Conservation (phyloP, 2,113 vertebrate genomes). For the Chitala chitala region DNA sequence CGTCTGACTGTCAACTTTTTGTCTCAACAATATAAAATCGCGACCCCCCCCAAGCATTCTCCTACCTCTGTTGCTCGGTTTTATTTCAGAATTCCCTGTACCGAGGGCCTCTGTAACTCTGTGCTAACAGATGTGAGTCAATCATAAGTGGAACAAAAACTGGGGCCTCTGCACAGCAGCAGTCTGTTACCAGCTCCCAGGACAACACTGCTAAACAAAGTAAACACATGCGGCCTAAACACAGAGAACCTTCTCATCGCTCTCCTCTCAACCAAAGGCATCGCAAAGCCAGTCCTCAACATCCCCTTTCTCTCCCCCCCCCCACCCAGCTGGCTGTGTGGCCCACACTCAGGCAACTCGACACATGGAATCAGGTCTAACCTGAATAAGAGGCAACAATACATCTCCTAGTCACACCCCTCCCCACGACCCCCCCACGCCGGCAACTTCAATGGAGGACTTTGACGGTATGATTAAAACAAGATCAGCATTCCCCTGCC, state of each 20-base stretch:
- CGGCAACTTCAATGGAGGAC: constrained; percentile 25
- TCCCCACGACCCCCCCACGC: not conserved
- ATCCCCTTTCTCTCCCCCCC: not conserved
- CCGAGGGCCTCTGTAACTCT: constrained; percentile 47
- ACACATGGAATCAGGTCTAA: not conserved
- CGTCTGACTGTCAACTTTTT: not conserved
- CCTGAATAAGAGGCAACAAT: constrained; percentile 35
- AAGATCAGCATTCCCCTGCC: constrained; percentile 31
- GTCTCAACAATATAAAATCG: constrained; percentile 21
- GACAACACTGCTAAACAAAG: constrained; percentile 59
- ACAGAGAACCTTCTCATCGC: constrained; percentile 52
- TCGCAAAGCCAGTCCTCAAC: not conserved
- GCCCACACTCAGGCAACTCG: constrained; percentile 31
- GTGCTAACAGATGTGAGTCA: constrained; percentile 53
- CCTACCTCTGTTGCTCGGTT: too few species aligned
- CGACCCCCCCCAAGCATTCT: constrained; percentile 14
- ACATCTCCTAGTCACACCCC: constrained; percentile 24
- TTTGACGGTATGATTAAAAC: constrained; percentile 39
- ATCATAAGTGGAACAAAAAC: constrained; percentile 49
- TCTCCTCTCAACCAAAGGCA: constrained; percentile 28
- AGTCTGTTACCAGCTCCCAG: too few species aligned
- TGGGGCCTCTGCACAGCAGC: constrained; percentile 43
- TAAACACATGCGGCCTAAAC: constrained; percentile 54
- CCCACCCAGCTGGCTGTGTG: constrained; percentile 31
- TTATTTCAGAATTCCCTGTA: constrained; percentile 22